Evolutionary conservation across 2,797 vertebrate genomes (phyloP).

Genomic region (Orientallactaga sibirica): DNA sequence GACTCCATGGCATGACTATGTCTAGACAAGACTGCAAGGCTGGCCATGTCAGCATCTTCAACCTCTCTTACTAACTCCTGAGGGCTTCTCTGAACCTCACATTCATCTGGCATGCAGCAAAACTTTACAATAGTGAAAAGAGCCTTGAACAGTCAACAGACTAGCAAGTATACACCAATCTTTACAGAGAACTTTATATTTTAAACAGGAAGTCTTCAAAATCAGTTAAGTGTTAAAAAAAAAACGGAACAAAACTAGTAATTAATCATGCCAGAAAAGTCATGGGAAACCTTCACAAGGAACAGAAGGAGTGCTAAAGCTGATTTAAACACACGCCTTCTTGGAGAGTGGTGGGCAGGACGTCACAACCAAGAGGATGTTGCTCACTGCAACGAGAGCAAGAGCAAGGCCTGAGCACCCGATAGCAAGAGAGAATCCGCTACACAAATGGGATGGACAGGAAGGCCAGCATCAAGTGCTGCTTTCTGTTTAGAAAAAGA

Average conservation of each 20-base stretch:
- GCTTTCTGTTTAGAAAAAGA: not conserved
- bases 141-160: not conserved
- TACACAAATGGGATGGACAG: not conserved
- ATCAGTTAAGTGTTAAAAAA: not conserved
- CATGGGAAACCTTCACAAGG: not conserved
- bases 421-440: not conserved
- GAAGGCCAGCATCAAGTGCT: not conserved
- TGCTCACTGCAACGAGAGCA: not conserved
- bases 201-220: slow-evolving; percentile 54
- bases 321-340: not conserved
- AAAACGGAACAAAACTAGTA: not conserved
- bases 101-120: not conserved
- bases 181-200: slow-evolving; percentile 21
- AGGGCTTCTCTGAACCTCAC: not conserved
- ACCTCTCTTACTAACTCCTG: not conserved
- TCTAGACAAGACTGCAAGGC: not conserved
- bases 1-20: not conserved
- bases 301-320: not conserved
- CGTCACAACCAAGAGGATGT: slow-evolving; percentile 4
- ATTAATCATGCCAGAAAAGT: not conserved
- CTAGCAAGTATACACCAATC: not conserved
- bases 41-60: not conserved
- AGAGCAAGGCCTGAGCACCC: not conserved
- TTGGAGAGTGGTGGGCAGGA: not conserved
- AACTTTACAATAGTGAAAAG: not conserved